Evolutionary conservation across 2,113 vertebrate genomes (phyloP).

Genomic region (Equus przewalskii): DNA sequence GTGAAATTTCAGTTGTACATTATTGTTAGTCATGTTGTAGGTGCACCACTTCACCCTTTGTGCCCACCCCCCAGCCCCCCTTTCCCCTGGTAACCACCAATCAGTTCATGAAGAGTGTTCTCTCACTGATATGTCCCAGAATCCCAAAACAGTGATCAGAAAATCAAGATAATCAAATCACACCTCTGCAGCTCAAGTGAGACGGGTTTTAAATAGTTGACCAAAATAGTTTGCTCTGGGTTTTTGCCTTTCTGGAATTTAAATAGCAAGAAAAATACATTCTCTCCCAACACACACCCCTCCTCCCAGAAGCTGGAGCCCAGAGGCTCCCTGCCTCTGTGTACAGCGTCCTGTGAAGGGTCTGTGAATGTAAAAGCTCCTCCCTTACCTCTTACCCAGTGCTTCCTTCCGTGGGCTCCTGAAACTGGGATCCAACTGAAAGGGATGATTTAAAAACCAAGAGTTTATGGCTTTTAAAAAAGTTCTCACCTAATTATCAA

Average conservation of each 20-base stretch:
- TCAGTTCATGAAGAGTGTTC: background rate
- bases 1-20: no score
- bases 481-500: background rate
- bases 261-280: constrained; percentile 43
- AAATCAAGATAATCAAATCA: constrained; percentile 25
- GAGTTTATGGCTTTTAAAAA: constrained; percentile 23
- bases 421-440: background rate
- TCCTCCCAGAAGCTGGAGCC: background rate
- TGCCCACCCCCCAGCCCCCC: no score
- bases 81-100: no score
- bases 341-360: background rate
- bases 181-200: constrained; percentile 8
- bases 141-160: background rate
- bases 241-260: constrained; percentile 53
- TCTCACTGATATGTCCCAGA: background rate
- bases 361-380: background rate
- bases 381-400: background rate
- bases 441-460: constrained; percentile 22
- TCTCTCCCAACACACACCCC: background rate
- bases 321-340: background rate
- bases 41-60: no score
- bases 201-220: constrained; percentile 16
- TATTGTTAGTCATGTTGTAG: no score
- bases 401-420: background rate
- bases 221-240: constrained; percentile 1